These are phyloP conservation scores for honey bee (Apis mellifera) DNA, from an alignment of 1,140 invertebrate genomes.

Conservation along the genomic window DNA sequence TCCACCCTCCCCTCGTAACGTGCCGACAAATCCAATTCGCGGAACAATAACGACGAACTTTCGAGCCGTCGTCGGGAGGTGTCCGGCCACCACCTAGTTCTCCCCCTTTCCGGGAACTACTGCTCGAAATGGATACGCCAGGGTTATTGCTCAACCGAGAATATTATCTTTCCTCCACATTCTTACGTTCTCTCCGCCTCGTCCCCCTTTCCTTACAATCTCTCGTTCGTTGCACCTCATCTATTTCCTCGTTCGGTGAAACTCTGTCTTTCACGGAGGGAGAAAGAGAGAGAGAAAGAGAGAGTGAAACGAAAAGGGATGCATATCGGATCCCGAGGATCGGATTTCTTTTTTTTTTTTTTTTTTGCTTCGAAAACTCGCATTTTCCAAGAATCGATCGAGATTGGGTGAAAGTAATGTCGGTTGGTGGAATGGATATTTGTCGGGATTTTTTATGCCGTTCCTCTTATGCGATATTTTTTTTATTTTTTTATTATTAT, in stretches of 20 bases:
- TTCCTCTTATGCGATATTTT: no score
- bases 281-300: background rate
- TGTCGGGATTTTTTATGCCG: no score
- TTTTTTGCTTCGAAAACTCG: no score
- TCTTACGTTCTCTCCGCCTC: conserved; percentile 21
- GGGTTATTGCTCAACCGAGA: conserved; percentile 32
- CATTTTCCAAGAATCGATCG: no score
- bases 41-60: conserved; percentile 61
- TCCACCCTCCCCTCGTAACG: conserved; percentile 19
- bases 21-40: conserved; percentile 59
- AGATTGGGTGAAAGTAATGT: no score
- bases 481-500: background rate
- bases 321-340: background rate
- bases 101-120: conserved; percentile 38
- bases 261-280: background rate
- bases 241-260: background rate
- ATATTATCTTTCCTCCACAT: conserved; percentile 31
- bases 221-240: no score
- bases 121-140: conserved; percentile 39
- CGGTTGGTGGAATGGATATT: no score
- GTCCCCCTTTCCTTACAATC: background rate
- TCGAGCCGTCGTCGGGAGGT: conserved; percentile 20
- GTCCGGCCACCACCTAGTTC: conserved; percentile 6
- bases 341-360: background rate
- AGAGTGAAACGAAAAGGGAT: no score